Evolutionary conservation across 1,140 invertebrate genomes (phyloP).

Genomic region (Bombus turneri): DNA sequence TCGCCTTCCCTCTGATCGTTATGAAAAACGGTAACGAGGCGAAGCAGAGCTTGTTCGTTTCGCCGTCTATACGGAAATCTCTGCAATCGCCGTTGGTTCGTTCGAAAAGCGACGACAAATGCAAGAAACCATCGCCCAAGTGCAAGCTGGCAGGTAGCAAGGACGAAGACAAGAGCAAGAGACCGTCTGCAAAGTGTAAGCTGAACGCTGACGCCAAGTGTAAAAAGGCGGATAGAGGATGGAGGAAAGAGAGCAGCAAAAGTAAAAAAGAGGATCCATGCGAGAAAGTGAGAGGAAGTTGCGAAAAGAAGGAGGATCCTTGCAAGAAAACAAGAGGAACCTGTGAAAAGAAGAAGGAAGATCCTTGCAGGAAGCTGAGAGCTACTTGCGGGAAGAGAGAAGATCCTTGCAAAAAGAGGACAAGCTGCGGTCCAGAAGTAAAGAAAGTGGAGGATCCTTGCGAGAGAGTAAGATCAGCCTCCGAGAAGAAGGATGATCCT

Average conservation of each 20-base stretch:
- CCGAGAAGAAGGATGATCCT: neutral
- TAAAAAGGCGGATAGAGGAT: too few relatives aligned
- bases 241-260: too few relatives aligned
- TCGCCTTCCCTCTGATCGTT: neutral
- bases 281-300: too few relatives aligned
- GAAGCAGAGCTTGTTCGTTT: neutral
- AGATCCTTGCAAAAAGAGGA: neutral
- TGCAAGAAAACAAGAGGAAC: conserved; percentile 4
- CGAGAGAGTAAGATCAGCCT: neutral
- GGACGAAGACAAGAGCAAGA: neutral
- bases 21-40: neutral
- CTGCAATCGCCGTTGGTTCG: neutral
- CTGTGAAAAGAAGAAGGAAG: too few relatives aligned
- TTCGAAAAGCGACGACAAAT: neutral
- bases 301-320: neutral
- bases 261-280: too few relatives aligned
- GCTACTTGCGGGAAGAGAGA: too few relatives aligned
- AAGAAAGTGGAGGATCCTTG: neutral
- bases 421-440: neutral
- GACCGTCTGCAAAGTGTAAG: too few relatives aligned
- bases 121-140: neutral
- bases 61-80: neutral
- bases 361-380: too few relatives aligned
- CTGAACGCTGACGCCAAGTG: too few relatives aligned
- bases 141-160: neutral